Evolutionary conservation across 2,888 invertebrate species (phyloP).

Genomic region (Agrochola macilenta): DNA sequence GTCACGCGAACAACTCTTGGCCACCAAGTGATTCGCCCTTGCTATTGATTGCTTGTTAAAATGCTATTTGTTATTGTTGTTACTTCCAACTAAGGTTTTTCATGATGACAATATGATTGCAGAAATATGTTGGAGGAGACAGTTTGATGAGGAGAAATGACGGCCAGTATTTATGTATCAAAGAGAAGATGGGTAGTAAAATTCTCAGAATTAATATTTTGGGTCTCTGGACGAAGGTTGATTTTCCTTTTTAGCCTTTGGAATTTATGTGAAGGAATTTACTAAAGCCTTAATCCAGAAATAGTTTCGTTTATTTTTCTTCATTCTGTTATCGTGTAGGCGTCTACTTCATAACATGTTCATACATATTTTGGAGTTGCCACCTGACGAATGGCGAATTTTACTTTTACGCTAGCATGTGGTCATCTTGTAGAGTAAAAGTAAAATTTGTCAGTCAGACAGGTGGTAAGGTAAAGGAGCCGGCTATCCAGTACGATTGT

Average conservation of each 20-base stretch:
- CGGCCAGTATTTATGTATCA: background rate
- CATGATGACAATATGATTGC: conserved; percentile 7
- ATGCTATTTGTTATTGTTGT: conserved; percentile 51
- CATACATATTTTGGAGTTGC: background rate
- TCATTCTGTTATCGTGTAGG: background rate
- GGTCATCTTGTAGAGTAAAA: background rate
- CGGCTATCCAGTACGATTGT: background rate
- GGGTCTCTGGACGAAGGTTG: background rate
- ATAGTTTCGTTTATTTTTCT: background rate
- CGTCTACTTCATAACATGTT: background rate
- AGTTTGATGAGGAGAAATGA: background rate
- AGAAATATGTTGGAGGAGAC: background rate
- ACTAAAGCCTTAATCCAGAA: background rate
- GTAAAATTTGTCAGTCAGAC: background rate
- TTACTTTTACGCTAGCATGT: background rate
- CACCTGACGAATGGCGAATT: background rate
- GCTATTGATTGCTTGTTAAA: conserved; percentile 63
- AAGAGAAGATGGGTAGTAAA: background rate
- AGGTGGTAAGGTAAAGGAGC: background rate
- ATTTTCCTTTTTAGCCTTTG: background rate
- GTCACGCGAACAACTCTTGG: conserved; percentile 60
- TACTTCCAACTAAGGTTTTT: conserved; percentile 17
- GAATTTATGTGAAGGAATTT: conserved; percentile 12
- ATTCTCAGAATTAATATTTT: conserved; percentile 5
- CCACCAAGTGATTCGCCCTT: conserved; percentile 59